phyloP scores from a whole-genome alignment of 2,797 vertebrate species.

The Holocentrus rufus region DNA sequence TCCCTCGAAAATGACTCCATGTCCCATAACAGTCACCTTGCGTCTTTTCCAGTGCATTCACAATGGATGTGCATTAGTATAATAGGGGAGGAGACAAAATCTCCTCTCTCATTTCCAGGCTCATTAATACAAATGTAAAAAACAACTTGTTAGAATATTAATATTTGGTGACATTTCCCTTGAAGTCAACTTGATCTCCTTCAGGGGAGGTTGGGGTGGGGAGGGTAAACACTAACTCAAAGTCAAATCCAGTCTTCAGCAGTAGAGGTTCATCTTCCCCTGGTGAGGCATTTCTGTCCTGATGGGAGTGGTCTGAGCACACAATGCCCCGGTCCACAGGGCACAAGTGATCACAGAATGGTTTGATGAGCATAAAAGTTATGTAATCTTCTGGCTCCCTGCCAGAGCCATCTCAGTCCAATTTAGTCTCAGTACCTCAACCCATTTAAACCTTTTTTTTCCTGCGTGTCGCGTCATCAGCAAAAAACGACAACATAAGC shows the following conservation, averaged over 20 bases:
- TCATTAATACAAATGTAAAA: slow-evolving; percentile 3
- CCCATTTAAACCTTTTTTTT: slow-evolving; percentile 42
- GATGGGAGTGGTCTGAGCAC: neutral
- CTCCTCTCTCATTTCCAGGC: neutral
- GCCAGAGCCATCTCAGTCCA: neutral
- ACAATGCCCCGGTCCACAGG: neutral
- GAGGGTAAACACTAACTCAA: slow-evolving; percentile 6
- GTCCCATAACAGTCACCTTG: neutral
- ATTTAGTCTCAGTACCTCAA: slow-evolving; percentile 17
- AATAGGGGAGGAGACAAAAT: neutral
- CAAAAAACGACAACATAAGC: slow-evolving; percentile 10
- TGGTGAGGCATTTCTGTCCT: neutral
- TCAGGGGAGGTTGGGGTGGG: neutral
- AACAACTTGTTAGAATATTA: slow-evolving; percentile 32
- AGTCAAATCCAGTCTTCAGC: neutral
- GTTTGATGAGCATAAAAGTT: slow-evolving; percentile 8
- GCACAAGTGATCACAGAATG: neutral
- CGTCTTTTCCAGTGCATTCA: slow-evolving; percentile 3
- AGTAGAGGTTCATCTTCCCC: neutral
- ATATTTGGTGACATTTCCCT: neutral
- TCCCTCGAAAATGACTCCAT: neutral
- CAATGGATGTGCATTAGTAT: slow-evolving; percentile 2
- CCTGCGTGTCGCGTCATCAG: slow-evolving; percentile 39
- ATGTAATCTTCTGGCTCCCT: slow-evolving; percentile 29
- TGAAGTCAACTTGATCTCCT: neutral